Evolutionary conservation across 2,797 vertebrate genomes (phyloP), one percentile per base, ranked within the genome.

Genomic region (Labeo calbasu): DNA sequence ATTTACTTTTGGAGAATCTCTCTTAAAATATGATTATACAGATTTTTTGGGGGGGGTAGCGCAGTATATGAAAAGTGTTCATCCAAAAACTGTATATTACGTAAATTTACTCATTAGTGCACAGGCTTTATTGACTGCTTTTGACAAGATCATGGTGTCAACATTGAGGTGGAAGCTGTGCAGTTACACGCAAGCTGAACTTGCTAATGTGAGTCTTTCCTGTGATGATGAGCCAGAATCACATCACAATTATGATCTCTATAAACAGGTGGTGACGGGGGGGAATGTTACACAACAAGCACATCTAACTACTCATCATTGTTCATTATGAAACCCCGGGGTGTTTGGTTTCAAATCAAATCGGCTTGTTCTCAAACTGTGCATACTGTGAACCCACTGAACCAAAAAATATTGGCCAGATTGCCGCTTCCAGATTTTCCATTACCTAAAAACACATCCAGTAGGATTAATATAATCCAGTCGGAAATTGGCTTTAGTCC

Each of bases 401-500:
- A 76, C 43, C 55, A 78, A 61, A 77, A 63, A 53, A 23, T 87
- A 89, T 83, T 77, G 85, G 91, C 90, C 90, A 92, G 91, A 92
- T 88, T 92, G 91, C 21, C 86, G 88, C 86, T 87, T 88, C 19
- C 77, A 79, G 86, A 86, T 84, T 88, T 50, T 76, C 79, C 76
- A 86, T 79, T 77, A 79, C 81, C 91, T 87, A 88, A 91, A 87
- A 89, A 69, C 11, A 79, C 68, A 25, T 90, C 86, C 84, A 87
- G 75, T 36, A 21, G 89, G 92, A 94, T 92, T 92, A 92, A 76
- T 51, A 81, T 85, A 86, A 75, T 92, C 86, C 91, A 84, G 85
- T 77, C 77, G 89, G 87, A 93, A 92, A 92, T 88, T 91, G 91
- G 88, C 90, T 88, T 91, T 92, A 93, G 91, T 90, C 91, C 88